Evolutionary conservation across 2,888 invertebrate genomes (phyloP).

Genomic region (Chorisops tibialis): DNA sequence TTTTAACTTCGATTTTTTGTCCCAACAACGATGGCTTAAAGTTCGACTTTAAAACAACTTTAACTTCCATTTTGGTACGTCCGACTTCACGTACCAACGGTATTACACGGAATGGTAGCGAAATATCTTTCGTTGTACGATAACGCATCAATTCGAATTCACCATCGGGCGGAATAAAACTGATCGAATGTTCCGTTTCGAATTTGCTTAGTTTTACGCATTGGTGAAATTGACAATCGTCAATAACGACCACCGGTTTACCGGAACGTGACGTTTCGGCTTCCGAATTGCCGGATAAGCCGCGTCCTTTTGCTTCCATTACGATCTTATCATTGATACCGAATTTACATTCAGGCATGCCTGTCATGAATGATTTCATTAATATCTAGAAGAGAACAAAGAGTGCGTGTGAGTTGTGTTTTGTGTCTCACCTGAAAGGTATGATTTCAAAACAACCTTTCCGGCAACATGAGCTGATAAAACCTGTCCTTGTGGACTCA

Average conservation of each 20-base stretch:
- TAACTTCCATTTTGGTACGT: conserved; percentile 99
- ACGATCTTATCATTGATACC: conserved; percentile 99
- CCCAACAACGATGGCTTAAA: conserved; percentile 97
- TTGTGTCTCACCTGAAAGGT: conserved; percentile 68
- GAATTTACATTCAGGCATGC: conserved; percentile 99
- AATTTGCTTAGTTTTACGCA: conserved; percentile 99
- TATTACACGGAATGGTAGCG: conserved; percentile 98
- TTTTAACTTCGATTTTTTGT: conserved; percentile 99
- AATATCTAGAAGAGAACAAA: not conserved
- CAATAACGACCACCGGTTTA: conserved; percentile 98
- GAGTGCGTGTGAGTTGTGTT: not conserved
- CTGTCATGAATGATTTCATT: conserved; percentile 47
- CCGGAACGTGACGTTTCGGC: conserved; percentile 84
- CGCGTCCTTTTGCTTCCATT: conserved; percentile 90
- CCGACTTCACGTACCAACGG: conserved; percentile 97
- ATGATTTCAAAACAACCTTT: conserved; percentile 99
- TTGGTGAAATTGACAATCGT: conserved; percentile 99
- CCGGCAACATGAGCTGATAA: conserved; percentile 98
- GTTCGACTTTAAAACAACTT: conserved; percentile 97
- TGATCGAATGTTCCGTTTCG: conserved; percentile 99
- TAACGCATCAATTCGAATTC: conserved; percentile 99
- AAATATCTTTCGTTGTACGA: conserved; percentile 99
- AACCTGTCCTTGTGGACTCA: conserved; percentile 99
- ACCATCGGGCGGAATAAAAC: conserved; percentile 99
- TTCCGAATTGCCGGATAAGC: conserved; percentile 68